Evolutionary conservation across 2,888 invertebrate species (phyloP), one percentile per base, ranked within the genome.

Genomic region (Plagiodera versicolora): DNA sequence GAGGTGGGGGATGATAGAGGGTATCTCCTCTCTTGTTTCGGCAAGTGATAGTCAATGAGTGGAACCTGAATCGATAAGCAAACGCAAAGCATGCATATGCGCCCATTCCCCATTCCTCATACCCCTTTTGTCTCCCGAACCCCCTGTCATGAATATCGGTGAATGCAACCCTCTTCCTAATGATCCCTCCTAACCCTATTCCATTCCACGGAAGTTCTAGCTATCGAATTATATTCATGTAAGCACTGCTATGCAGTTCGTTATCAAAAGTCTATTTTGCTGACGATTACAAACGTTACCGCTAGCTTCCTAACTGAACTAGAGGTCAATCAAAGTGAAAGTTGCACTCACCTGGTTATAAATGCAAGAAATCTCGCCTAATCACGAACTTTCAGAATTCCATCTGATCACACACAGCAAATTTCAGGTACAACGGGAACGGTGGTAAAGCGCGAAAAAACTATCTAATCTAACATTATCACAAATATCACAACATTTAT

Each of bases 401-500:
- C 73, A 72, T 70, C 60, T 61, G 67, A 62, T 66, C 65, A 68
- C 65, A 66, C 71, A 72, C 69, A 71, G 68, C 65, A 61, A 64
- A 62, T 67, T 66, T 73, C 73, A 74, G 73, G 73, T 74, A 74
- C 74, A 63, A 65, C 61, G 63, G 63, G 69, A 71, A 68, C n/a
- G n/a, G n/a, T 63, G 65, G 63, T 67, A 70, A 70, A 66, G 63
- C 66, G 64, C 66, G 64, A 63, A 69, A 32, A 39, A 63, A 64
- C 59, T 63, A 67, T 70, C 71, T 73, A 73, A 70, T 68, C 75
- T 75, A 74, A 68, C 73, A 74, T 70, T 75, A 75, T 75, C 75
- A 75, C 75, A 75, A 72, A 65, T 75, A 75, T 75, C 75, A 75
- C 75, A 74, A 74, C 74, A 74, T 73, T 71, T 72, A 74, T 69